Evolutionary conservation across 2,888 invertebrate species (phyloP).

Genomic region (Halictus quadricinctus): DNA sequence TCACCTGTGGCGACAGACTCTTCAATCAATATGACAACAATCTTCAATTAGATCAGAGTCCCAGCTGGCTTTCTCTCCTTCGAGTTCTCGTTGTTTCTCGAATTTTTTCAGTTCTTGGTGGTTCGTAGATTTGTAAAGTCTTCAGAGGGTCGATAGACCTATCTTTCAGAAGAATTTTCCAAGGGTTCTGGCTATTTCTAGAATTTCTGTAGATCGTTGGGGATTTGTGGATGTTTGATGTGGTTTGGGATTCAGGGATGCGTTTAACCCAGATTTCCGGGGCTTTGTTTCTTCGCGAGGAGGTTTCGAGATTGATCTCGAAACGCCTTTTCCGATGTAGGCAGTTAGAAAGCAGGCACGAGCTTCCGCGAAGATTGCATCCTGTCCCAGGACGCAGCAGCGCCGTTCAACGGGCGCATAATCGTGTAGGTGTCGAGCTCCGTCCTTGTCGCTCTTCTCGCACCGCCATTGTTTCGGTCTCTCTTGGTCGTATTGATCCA

Average conservation of each 20-base stretch:
- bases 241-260: neutral
- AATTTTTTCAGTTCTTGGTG: neutral
- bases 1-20: neutral
- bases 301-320: neutral
- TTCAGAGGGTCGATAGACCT: too few relatives aligned
- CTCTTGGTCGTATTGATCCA: conserved; percentile 76
- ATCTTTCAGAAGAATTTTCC: neutral
- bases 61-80: neutral
- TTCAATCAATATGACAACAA: neutral
- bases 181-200: neutral
- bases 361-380: conserved; percentile 20
- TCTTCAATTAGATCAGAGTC: neutral
- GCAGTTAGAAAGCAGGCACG: neutral
- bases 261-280: neutral
- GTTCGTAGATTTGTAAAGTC: neutral
- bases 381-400: conserved; percentile 43
- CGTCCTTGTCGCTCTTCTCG: conserved; percentile 44
- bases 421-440: conserved; percentile 60
- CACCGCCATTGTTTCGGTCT: conserved; percentile 59
- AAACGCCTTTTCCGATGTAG: neutral
- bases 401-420: conserved; percentile 45
- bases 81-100: neutral
- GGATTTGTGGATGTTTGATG: neutral
- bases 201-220: neutral
- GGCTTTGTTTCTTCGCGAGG: neutral